phyloP scores from a whole-genome alignment of 2,797 vertebrate genomes.

The Setipinna tenuifilis region DNA sequence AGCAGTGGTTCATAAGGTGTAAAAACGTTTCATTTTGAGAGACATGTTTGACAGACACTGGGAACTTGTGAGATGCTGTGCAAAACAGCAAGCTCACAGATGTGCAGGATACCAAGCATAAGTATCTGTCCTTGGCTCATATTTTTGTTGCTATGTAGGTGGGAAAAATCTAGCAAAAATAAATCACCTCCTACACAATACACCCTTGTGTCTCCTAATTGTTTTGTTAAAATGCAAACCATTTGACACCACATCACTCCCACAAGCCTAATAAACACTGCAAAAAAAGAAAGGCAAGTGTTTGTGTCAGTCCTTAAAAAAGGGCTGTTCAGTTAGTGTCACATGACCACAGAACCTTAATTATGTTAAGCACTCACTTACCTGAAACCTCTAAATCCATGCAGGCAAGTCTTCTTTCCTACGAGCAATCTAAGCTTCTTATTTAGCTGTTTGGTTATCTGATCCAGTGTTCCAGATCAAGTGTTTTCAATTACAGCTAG shows the following conservation, averaged over 20 bases:
- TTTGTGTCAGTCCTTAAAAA: neutral
- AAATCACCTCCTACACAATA: conserved; percentile 3
- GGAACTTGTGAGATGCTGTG: neutral
- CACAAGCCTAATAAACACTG: neutral
- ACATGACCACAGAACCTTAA: neutral
- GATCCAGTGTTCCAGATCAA: too few species aligned
- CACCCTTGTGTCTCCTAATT: neutral
- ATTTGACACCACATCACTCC: neutral
- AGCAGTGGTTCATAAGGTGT: neutral
- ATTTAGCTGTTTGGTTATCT: too few species aligned
- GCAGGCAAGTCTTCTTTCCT: too few species aligned
- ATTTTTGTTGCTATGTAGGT: neutral
- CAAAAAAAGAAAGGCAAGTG: neutral
- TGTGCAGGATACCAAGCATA: neutral
- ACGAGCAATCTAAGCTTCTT: too few species aligned
- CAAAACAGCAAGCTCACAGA: neutral
- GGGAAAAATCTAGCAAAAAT: conserved; percentile 1
- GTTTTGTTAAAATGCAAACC: conserved; percentile 2
- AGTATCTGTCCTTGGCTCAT: neutral
- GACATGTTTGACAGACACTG: neutral
- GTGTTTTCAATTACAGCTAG: too few species aligned
- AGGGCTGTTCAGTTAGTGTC: neutral
- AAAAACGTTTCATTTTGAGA: conserved; percentile 11
- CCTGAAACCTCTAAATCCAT: neutral
- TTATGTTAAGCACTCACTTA: neutral